Conservation (phyloP, 2,797 vertebrate genomes). For the Tachyglossus aculeatus region DNA sequence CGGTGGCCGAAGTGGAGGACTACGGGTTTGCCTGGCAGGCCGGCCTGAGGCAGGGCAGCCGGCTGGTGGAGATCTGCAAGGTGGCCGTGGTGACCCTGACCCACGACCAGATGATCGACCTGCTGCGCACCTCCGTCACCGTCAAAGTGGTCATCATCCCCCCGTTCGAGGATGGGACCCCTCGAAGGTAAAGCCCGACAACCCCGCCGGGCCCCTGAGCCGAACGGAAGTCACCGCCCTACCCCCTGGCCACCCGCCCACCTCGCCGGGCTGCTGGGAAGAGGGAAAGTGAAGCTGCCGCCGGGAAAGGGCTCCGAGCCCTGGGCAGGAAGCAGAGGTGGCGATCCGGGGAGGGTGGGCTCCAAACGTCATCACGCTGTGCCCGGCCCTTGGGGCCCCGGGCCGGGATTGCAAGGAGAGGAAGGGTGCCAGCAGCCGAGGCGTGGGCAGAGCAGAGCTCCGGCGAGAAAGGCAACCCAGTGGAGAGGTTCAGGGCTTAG, state of each 20-base stretch:
- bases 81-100: constrained; percentile 90
- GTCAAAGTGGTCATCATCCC: constrained; percentile 95
- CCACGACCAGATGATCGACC: constrained; percentile 96
- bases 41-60: constrained; percentile 90
- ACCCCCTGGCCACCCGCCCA: not conserved
- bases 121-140: constrained; percentile 92
- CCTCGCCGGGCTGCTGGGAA: not conserved
- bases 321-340: too few species aligned
- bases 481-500: too few species aligned
- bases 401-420: too few species aligned
- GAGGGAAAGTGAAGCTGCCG: not conserved
- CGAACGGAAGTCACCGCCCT: not conserved
- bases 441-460: too few species aligned
- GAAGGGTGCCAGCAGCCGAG: too few species aligned
- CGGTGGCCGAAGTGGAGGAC: constrained; percentile 94
- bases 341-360: too few species aligned
- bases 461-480: too few species aligned
- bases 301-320: too few species aligned
- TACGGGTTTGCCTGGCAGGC: constrained; percentile 98
- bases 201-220: fast-evolving
- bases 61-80: constrained; percentile 94
- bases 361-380: too few species aligned
- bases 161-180: constrained; percentile 86
- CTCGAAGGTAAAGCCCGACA: constrained; percentile 79
- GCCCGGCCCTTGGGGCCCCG: too few species aligned